phyloP scores from a whole-genome alignment of 2,113 vertebrate species.

The Fukomys damarensis region DNA sequence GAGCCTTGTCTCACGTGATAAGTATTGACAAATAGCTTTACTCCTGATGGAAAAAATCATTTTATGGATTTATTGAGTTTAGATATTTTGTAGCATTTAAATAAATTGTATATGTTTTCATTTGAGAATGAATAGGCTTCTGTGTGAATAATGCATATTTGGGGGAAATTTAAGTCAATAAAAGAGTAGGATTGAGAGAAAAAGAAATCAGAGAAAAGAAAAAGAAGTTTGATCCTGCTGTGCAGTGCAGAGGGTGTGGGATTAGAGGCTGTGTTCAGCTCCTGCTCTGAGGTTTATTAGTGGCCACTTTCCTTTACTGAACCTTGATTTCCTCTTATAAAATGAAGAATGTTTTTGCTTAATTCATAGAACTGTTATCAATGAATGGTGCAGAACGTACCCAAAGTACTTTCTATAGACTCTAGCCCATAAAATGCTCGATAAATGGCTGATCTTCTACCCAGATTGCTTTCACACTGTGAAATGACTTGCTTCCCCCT shows the following conservation, averaged over 20 bases:
- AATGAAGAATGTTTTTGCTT: neutral
- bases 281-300: neutral
- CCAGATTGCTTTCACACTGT: neutral
- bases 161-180: neutral
- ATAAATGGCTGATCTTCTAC: neutral
- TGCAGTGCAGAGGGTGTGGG: neutral
- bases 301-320: neutral
- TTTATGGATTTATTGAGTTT: neutral
- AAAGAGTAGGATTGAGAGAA: neutral
- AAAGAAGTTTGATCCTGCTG: neutral
- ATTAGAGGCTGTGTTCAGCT: neutral
- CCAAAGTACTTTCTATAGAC: neutral
- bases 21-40: neutral
- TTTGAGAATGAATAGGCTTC: neutral
- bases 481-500: neutral
- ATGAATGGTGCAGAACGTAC: neutral
- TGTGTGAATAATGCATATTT: neutral
- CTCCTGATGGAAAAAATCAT: neutral
- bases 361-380: conserved; percentile 21
- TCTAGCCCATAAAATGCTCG: neutral
- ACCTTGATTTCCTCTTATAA: neutral
- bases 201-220: neutral
- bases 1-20: neutral
- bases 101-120: neutral
- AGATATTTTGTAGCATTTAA: neutral